Conservation (phyloP, 2,888 invertebrate species). For the Apantesis nais region DNA sequence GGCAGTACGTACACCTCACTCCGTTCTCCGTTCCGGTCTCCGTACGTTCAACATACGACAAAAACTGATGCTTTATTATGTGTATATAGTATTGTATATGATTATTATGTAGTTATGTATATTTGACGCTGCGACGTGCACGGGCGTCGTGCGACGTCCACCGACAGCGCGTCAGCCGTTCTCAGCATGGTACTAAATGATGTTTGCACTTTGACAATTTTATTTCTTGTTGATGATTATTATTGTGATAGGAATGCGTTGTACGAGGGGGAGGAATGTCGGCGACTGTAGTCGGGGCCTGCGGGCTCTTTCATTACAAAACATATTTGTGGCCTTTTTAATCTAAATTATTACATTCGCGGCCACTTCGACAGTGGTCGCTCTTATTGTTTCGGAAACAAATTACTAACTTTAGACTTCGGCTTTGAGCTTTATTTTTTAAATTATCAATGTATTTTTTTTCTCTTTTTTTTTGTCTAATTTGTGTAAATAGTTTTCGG, state of each 20-base stretch:
- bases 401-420: conserved; percentile 54
- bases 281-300: conserved; percentile 27
- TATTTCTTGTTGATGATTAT: conserved; percentile 59
- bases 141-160: conserved; percentile 5
- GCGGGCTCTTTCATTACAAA: conserved; percentile 40
- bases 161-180: conserved; percentile 27
- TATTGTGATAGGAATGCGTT: conserved; percentile 52
- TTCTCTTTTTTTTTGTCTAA: conserved; percentile 40
- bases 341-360: conserved; percentile 55
- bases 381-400: conserved; percentile 40
- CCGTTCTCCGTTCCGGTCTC: conserved; percentile 26
- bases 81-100: conserved; percentile 76
- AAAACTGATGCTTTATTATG: conserved; percentile 51
- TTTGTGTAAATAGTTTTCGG: conserved; percentile 59
- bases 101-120: conserved; percentile 56
- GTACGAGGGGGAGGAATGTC: conserved; percentile 31
- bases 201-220: conserved; percentile 58
- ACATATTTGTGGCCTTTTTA: conserved; percentile 66
- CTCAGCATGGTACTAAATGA: conserved; percentile 45
- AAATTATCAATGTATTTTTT: conserved; percentile 42
- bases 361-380: conserved; percentile 41
- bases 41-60: conserved; percentile 41
- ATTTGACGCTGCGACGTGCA: conserved; percentile 52
- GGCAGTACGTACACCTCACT: conserved; percentile 22
- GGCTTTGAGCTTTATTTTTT: conserved; percentile 65